These are phyloP conservation scores for Pipistrellus kuhlii DNA, from an alignment of 2,797 vertebrate species.

Conservation along the genomic window DNA sequence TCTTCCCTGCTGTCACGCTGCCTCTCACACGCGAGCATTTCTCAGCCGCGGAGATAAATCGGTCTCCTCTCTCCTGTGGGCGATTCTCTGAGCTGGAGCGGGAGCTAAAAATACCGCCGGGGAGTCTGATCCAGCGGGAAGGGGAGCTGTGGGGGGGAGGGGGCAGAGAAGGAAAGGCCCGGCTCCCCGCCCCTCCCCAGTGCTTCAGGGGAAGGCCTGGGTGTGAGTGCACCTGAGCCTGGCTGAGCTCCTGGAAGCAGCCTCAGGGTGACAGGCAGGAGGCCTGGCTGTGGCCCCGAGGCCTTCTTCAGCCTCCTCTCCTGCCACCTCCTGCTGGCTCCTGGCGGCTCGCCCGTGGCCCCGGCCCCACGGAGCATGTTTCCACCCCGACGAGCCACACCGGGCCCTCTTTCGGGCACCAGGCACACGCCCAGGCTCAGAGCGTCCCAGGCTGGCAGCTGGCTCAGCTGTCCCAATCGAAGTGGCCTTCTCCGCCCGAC, in stretches of 20 bases:
- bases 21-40: not conserved
- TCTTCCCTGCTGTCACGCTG: not conserved
- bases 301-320: not conserved
- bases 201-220: not conserved
- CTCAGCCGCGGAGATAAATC: constrained; percentile 41
- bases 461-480: not conserved
- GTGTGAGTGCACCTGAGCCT: not conserved
- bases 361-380: rapidly evolving
- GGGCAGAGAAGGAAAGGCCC: not conserved
- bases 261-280: not conserved
- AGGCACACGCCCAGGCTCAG: not conserved
- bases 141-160: not conserved
- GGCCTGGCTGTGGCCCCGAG: rapidly evolving
- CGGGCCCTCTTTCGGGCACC: not conserved
- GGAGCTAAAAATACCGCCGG: constrained; percentile 8
- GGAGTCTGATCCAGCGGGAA: not conserved
- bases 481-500: not conserved
- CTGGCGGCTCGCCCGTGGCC: not conserved
- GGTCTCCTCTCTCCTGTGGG: constrained; percentile 25
- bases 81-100: not conserved
- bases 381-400: not conserved
- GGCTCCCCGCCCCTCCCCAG: not conserved
- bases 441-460: not conserved
- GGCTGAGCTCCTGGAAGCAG: not conserved
- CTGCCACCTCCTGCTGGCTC: not conserved